Conservation (phyloP, 1,140 invertebrate genomes). For the Meloidogyne exigua region DNA sequence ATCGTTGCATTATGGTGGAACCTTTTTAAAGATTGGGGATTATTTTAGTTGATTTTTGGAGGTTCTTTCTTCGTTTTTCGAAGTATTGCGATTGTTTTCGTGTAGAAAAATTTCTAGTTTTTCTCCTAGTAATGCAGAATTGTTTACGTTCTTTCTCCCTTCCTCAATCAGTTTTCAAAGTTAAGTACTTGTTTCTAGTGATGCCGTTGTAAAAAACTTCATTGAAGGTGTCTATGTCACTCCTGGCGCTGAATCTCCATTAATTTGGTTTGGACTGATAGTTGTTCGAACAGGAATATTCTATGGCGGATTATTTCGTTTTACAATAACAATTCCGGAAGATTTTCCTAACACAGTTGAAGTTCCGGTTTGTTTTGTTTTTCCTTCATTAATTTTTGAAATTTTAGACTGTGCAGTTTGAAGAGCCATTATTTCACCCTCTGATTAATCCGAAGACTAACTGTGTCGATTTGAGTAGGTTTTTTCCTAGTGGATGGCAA, state of each 20-base stretch:
- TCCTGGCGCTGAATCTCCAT: constrained; percentile 12
- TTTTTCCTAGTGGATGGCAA: constrained; percentile 33
- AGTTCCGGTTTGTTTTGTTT: constrained; percentile 14
- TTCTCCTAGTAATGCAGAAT: too few relatives aligned
- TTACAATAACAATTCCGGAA: constrained; percentile 25
- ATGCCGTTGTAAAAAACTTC: constrained; percentile 26
- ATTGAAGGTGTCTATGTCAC: constrained; percentile 31
- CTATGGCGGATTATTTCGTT: constrained; percentile 30
- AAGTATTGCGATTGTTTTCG: too few relatives aligned
- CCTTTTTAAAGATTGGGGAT: too few relatives aligned
- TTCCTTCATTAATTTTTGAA: not conserved
- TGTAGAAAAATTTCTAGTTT: too few relatives aligned
- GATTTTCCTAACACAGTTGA: constrained; percentile 24
- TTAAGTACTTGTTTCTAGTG: too few relatives aligned
- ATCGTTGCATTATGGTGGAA: too few relatives aligned
- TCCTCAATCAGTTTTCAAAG: too few relatives aligned
- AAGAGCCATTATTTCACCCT: constrained; percentile 23
- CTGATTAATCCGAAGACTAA: constrained; percentile 21
- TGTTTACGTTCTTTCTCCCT: too few relatives aligned
- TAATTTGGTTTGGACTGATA: constrained; percentile 25
- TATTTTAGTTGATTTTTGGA: too few relatives aligned
- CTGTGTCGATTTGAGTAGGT: constrained; percentile 19
- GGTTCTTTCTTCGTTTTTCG: too few relatives aligned
- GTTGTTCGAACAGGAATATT: constrained; percentile 29
- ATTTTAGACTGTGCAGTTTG: constrained; percentile 19